Evolutionary conservation across 2,888 invertebrate species (phyloP).

Genomic region (Plebejus melissa): DNA sequence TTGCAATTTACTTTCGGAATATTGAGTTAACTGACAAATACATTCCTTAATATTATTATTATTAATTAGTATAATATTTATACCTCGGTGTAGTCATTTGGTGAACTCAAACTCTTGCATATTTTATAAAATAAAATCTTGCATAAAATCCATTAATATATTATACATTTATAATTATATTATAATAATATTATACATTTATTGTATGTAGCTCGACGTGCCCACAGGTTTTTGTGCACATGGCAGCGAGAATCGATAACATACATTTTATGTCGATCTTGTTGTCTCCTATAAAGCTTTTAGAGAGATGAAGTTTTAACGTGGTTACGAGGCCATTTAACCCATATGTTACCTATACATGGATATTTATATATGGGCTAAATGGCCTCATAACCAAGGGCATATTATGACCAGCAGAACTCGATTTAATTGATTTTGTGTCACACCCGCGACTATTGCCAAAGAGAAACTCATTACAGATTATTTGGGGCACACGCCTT

Average conservation of each 20-base stretch:
- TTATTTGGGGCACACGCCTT: slow-evolving; percentile 8
- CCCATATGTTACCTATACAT: neutral
- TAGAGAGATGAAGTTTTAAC: slow-evolving; percentile 5
- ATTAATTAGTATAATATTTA: too few relatives aligned
- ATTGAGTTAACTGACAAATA: neutral
- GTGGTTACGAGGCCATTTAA: neutral
- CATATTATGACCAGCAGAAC: neutral
- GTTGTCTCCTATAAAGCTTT: neutral
- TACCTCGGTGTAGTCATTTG: neutral
- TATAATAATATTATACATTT: too few relatives aligned
- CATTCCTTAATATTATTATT: neutral
- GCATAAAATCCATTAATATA: too few relatives aligned
- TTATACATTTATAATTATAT: too few relatives aligned
- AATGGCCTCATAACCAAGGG: too few relatives aligned
- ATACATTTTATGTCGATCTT: neutral
- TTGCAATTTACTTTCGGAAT: slow-evolving; percentile 3
- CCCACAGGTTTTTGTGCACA: neutral
- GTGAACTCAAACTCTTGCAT: neutral
- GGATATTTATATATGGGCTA: neutral
- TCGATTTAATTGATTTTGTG: neutral
- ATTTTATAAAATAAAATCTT: too few relatives aligned
- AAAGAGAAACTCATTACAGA: neutral
- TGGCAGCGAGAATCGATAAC: neutral
- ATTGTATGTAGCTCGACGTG: slow-evolving; percentile 7
- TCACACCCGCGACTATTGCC: neutral